Evolutionary conservation across 2,888 invertebrate genomes (phyloP), one percentile per base, ranked within the genome.

Genomic region (Microchrysa polita): DNA sequence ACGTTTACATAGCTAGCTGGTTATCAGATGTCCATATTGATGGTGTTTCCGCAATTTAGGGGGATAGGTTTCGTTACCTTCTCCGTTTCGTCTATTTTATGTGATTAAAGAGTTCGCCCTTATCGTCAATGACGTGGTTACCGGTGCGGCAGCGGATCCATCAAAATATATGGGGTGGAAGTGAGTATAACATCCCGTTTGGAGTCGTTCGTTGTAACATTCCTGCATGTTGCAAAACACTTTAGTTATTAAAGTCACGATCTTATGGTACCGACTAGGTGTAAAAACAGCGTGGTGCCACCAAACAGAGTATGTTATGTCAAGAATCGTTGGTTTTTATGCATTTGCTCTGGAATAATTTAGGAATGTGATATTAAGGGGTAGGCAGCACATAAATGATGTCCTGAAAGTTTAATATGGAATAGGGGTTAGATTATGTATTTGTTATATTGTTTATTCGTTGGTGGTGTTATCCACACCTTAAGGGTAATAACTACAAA

Each of bases 191-290:
- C 53, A 67, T 55, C 55, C 55, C 55, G 65, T 48, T 65, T 55
- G 57, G 55, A 12, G 55, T 55, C 42, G 55, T 34, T 55, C 42
- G 55, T 34, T 57, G 42, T 55, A 23, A 53, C 27, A 34, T 67
- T 55, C 57, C 55, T 69, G 69, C 69, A 69, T 55, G 69, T 67
- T 67, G 69, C 20, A 42, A 57, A 40, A 57, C 57, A 69, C 69
- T 69, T 69, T 57, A 57, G 40, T 57, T 69, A 69, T 69, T 69
- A 57, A 16, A 34, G 69, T 69, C 69, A 69, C 69, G 69, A 69
- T 42, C 57, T 69, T 7, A n/a, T n/a, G 48, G 34, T 48, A n/a
- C n/a, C n/a, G n/a, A n/a, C n/a, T n/a, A 48, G 48, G 61, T 61
- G 61, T n/a, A 34, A 65, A 65, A 65, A 20, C 65, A 65, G 48